Conservation (phyloP, 2,888 invertebrate species). For the Drosophila quinaria region DNA sequence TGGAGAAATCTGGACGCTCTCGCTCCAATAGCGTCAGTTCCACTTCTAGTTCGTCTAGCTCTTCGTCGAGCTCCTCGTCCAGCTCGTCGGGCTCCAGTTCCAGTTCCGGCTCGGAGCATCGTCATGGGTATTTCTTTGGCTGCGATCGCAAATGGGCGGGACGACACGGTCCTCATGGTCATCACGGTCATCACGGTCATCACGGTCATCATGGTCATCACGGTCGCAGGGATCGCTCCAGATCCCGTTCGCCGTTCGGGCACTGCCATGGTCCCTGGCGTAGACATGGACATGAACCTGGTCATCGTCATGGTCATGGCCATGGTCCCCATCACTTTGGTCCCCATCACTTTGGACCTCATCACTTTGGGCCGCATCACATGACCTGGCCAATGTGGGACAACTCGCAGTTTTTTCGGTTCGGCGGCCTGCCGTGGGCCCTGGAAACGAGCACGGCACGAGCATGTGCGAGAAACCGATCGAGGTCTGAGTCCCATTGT, state of each 20-base stretch:
- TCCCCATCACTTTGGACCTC: constrained; percentile 34
- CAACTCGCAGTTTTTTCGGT: constrained; percentile 66
- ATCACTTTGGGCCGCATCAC: constrained; percentile 25
- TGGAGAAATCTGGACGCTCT: constrained; percentile 19
- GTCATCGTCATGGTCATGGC: constrained; percentile 14
- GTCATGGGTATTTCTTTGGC: constrained; percentile 23
- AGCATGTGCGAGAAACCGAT: constrained; percentile 25
- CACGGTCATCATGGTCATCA: constrained; percentile 33
- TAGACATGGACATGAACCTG: constrained; percentile 32
- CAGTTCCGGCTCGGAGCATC: constrained; percentile 28
- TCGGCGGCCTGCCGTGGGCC: constrained; percentile 66
- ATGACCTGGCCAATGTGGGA: constrained; percentile 30
- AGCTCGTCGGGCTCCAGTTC: constrained; percentile 48
- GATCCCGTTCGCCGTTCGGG: constrained; percentile 33
- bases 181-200: constrained; percentile 26
- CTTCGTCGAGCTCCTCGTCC: constrained; percentile 53
- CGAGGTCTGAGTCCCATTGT: constrained; percentile 45
- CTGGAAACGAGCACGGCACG: constrained; percentile 40
- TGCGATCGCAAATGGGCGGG: constrained; percentile 33
- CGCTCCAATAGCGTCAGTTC: constrained; percentile 63
- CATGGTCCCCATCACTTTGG: constrained; percentile 33
- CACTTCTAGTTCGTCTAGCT: constrained; percentile 54
- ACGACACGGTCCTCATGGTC: background rate
- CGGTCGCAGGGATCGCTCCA: constrained; percentile 31
- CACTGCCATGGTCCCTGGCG: constrained; percentile 28